Evolutionary conservation across 2,113 vertebrate genomes (phyloP), one percentile per base, ranked within the genome.

Genomic region (Hippocampus abdominalis): DNA sequence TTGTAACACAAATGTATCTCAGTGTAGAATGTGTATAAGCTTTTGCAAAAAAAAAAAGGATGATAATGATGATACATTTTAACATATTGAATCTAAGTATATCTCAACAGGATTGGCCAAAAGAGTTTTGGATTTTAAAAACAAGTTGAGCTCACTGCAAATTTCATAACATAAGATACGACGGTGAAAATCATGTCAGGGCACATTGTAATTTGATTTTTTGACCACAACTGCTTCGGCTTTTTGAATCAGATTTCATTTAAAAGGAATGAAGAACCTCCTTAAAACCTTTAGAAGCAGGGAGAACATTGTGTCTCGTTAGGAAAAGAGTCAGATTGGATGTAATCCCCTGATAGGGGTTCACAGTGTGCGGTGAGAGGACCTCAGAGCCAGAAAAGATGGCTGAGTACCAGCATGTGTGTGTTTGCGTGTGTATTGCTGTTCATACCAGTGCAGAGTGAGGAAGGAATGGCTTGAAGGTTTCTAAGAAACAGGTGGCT

Each of bases 401-500:
- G 66, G 27, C 67, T 84, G 85, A 89, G 86, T 89, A 89, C 87
- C 87, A 86, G 89, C 83, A 88, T 87, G 57, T 1, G 18, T 25
- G 70, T 57, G 74, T 63, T 69, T 59, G 66, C 68, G 74, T 68
- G 64, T 61, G 75, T 66, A 42, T 78, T 66, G 66, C 36, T 79
- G 60, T 79, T 27, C 59, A 62, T 70, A 68, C 66, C 36, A 64
- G 49, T 59, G 20, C 65, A 53, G 60, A 67, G 48, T 65, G 25
- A 70, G 49, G 36, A 56, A 80, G 69, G 40, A 36, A 57, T 65
- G 63, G 76, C 80, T 76, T 79, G 60, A 81, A 87, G 69, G 81
- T 86, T 78, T 79, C 71, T 27, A 75, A 73, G 79, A 86, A 89
- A 85, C 87, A 89, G 84, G 89, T 88, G 87, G 84, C 84, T 81